These are phyloP conservation scores for Arizona elegans DNA, from an alignment of 2,113 vertebrate species.

Conservation along the genomic window DNA sequence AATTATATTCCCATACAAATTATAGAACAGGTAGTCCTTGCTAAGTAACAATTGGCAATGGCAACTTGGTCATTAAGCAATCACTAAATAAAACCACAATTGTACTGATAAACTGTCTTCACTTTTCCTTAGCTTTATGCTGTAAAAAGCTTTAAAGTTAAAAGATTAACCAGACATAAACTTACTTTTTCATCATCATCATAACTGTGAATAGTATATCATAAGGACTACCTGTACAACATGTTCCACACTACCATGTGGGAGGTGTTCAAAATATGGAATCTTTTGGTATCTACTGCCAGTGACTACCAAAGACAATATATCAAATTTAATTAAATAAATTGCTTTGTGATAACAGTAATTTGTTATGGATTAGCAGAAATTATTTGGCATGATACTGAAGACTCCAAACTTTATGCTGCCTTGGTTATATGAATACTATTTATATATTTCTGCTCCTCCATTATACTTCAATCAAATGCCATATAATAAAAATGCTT, in stretches of 20 bases:
- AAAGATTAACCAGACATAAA: neutral
- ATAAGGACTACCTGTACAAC: neutral
- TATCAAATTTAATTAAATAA: neutral
- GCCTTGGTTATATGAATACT: neutral
- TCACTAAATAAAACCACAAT: neutral
- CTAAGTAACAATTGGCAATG: neutral
- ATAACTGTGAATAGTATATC: neutral
- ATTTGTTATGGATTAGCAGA: neutral
- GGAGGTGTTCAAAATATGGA: neutral
- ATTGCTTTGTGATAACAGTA: neutral
- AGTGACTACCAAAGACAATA: neutral
- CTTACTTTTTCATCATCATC: neutral
- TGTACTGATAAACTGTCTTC: neutral
- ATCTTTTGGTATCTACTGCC: neutral
- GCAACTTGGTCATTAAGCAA: neutral
- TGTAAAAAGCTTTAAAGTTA: neutral
- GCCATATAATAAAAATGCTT: neutral
- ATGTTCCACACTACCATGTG: neutral
- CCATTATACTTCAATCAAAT: neutral
- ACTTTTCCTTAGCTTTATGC: neutral
- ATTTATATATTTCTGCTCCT: neutral
- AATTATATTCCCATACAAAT: neutral
- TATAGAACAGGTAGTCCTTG: neutral
- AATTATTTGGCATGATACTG: neutral
- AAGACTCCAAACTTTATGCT: neutral